Evolutionary conservation across 2,113 vertebrate species (phyloP), one percentile per base, ranked within the genome.

Genomic region (Python bivittatus): DNA sequence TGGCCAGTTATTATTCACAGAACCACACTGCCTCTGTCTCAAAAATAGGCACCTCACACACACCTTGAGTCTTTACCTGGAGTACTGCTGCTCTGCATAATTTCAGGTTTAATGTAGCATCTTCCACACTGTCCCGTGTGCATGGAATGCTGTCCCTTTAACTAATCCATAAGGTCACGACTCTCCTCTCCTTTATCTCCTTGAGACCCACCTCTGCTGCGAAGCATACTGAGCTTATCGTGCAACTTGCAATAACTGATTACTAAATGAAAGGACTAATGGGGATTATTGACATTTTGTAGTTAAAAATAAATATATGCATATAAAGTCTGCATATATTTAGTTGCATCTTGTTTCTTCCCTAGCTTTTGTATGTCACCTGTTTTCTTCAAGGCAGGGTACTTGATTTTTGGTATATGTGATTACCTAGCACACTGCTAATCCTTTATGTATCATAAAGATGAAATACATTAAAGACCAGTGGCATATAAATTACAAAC

Each of bases 41-140:
- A 90, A 10, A 90, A 13, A 8, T 89, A 97, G 95, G 96, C 95
- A 8, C 93, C 94, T 92, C 91, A 92, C 96, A 96, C 96, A 97
- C 96, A 95, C 92, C 57, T 94, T 0, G 22, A 91, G 11, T 84
- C 93, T 94, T 93, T 89, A 60, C 92, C 91, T 6, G 42, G 83
- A 95, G 92, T 92, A 96, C 95, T 86, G 95, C 96, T 97, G 96
- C 96, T 97, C 95, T 95, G 95, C 93, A 92, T 93, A 92, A 64
- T 94, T 94, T 91, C 91, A 92, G 93, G 44, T 87, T 92, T 4
- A 0, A 0, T 79, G 88, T 17, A 92, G 91, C 93, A 88, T 86
- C 94, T 94, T 86, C 94, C 95, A 95, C 92, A 91, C 95, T 97
- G 96, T 95, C 96, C 97, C 89, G 6, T 96, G 89, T 96, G 96